Conservation (phyloP, 2,888 invertebrate genomes). For the Merodon equestris region DNA sequence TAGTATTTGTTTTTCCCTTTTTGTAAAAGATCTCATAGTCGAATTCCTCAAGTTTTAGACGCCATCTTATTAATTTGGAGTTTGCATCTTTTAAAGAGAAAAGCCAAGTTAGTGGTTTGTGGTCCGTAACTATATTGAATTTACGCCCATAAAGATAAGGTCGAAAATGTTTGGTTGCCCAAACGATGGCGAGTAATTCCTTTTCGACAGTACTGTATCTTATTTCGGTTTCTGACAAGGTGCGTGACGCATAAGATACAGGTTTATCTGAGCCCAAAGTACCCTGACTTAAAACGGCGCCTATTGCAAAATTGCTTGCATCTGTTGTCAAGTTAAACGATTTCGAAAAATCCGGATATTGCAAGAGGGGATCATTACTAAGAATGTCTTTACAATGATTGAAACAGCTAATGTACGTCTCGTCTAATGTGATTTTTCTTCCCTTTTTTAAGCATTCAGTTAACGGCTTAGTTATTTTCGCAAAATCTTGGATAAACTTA, state of each 20-base stretch:
- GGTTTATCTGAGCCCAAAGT: neutral
- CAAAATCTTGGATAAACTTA: conserved; percentile 47
- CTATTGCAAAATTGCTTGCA: no score
- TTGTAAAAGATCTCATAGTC: conserved; percentile 60
- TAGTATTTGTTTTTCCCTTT: no score
- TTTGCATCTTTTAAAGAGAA: conserved; percentile 43
- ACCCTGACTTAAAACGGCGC: conserved; percentile 4
- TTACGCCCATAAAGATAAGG: conserved; percentile 4
- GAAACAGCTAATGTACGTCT: conserved; percentile 5
- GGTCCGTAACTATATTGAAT: neutral
- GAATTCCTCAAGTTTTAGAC: conserved; percentile 32
- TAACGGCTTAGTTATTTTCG: conserved; percentile 7
- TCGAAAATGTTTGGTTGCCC: conserved; percentile 1
- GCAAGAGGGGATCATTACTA: no score
- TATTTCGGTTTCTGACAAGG: conserved; percentile 1
- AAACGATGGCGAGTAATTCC: neutral
- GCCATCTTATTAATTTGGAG: conserved; percentile 60
- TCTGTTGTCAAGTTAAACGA: conserved; percentile 35
- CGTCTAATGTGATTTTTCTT: neutral
- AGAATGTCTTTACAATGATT: no score
- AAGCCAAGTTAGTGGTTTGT: conserved; percentile 9
- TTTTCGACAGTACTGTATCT: conserved; percentile 1
- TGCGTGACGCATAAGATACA: conserved; percentile 1
- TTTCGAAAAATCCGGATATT: conserved; percentile 3
- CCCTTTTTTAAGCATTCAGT: conserved; percentile 17